Base-by-base conservation (phyloP, 2,888 invertebrate genomes). In the Meloe dianella region DNA sequence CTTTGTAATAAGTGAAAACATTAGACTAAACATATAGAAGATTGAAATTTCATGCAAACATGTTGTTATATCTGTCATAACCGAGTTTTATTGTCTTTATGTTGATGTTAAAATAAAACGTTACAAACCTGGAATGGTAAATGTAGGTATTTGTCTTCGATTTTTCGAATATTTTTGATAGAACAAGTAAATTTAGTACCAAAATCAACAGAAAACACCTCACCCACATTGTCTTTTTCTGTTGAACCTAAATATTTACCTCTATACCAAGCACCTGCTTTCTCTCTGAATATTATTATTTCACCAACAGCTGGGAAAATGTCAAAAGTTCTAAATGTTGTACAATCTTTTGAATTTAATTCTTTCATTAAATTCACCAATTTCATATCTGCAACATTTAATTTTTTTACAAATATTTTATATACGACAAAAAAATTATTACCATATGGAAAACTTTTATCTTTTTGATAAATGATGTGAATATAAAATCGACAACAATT, bases 181-280 rank as follows among this genome's bases (percentile, higher is more conserved):
- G 61, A 57, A 24, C 73, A 68, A n/a, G 57, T 64, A 14, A 73
- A 62, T n/a, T 61, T 65, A 20, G 74, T 74, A 0, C 78, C 79
- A 63, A 75, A 74, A 71, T 79, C 79, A 6, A 78, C 71, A n/a
- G 73, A 67, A 56, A 74, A 78, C 3, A 78, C 70, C 72, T 78
- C 35, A 58, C 73, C 32, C 24, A 30, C 60, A 59, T 61, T 32
- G 20, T 68, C 62, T 17, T 7, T 38, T 7, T 8, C 12, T 9
- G 14, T 22, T 17, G 24, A 22, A 10, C 60, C 57, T 12, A 60
- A 63, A 17, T 35, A 32, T 7, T 12, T 17, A 20, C 60, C 79
- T 27, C 80, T 63, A 14, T 72, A 60, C 77, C 77, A 80, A 59
- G 73, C 57, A 54, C 75, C 72, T 14, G 58, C 61, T 60, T 73